phyloP scores from a whole-genome alignment of 2,888 invertebrate species.

The Prenolepis imparis region DNA sequence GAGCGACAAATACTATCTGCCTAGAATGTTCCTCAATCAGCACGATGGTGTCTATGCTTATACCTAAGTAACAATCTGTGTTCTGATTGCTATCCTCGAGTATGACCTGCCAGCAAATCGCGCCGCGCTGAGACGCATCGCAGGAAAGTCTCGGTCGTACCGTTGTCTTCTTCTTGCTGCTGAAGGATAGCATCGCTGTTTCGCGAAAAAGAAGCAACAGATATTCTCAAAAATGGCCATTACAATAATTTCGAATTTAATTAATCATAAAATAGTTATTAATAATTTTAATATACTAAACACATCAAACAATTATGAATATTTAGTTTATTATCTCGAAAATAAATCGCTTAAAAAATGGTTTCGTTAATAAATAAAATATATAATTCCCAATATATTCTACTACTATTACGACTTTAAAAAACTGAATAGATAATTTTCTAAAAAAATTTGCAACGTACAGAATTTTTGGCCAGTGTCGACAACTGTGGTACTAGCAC shows the following conservation, averaged over 20 bases:
- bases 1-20: conserved; percentile 94
- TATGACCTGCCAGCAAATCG: conserved; percentile 94
- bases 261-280: not conserved
- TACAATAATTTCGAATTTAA: not conserved
- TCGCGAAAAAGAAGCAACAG: not conserved
- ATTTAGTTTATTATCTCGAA: not conserved
- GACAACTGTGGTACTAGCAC: conserved; percentile 92
- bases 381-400: not conserved
- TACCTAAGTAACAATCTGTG: conserved; percentile 93
- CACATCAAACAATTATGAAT: not conserved
- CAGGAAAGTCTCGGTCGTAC: conserved; percentile 91
- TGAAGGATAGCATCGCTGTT: conserved; percentile 92
- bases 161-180: conserved; percentile 93
- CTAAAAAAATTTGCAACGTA: conserved; percentile 87
- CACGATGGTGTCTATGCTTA: conserved; percentile 95
- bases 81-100: conserved; percentile 90
- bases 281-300: not conserved
- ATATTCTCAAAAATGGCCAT: not conserved
- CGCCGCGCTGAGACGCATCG: conserved; percentile 92
- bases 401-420: not conserved
- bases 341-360: not conserved
- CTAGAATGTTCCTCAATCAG: conserved; percentile 94
- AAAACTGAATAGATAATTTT: not conserved
- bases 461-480: conserved; percentile 96
- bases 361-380: not conserved